Evolutionary conservation across 2,797 vertebrate species (phyloP), one percentile per base, ranked within the genome.

Genomic region (Gouania willdenowi): DNA sequence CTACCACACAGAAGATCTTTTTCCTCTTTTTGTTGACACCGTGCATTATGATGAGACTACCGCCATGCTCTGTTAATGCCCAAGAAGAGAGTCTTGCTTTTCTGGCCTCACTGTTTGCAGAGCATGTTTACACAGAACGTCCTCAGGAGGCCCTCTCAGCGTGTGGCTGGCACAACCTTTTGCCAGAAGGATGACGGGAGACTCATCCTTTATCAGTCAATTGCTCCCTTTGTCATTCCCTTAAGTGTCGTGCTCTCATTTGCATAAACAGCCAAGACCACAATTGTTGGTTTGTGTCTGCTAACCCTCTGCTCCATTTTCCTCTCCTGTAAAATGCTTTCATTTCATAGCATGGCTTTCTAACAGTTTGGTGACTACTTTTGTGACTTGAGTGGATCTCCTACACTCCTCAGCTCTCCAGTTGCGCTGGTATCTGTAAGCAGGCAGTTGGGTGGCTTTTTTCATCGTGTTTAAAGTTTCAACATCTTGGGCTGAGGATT

Each of bases 361-460:
- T n/a, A 26, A 19, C 24, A 26, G 16, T 26, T 14, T 26, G 10
- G 20, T 4, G 7, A 17, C 26, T 6, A 26, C 8, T 35, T 8
- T 40, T 55, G 53, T 78, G 29, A 75, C 42, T 39, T 37, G 9
- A 25, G 28, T 15, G 4, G 10, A 30, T 67, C 69, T 59, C 63
- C 46, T 59, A 17, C 51, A 40, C 66, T 59, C 53, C 71, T 40
- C 60, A 77, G 80, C 74, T 56, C 47, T 71, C 60, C 78, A 68
- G 66, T 79, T 76, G 53, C 46, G 55, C 63, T 75, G 60, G 58
- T 67, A 69, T 66, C 45, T 65, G 36, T 66, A 60, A 64, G 63
- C 23, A 6, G 52, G 42, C 76, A 67, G 57, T 63, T 51, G 30
- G 39, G 41, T 11, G 16, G 43, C 48, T 67, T 63, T 74, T 63